These are phyloP conservation scores for Pelvicachromis taeniatus DNA, from an alignment of 2,113 vertebrate genomes.

Conservation along the genomic window DNA sequence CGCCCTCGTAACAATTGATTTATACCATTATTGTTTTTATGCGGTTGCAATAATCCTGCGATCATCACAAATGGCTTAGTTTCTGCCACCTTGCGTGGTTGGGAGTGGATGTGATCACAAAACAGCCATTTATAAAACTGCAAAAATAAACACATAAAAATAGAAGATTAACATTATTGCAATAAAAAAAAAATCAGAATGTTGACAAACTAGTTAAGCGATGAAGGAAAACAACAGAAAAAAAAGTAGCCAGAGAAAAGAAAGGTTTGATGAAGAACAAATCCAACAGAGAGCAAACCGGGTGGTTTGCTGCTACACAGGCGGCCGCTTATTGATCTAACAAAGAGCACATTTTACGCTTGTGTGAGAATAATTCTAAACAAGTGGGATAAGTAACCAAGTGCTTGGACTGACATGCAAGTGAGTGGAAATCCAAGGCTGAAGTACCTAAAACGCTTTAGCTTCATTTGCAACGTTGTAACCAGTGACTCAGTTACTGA, in stretches of 20 bases:
- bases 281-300: neutral
- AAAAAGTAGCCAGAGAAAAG: neutral
- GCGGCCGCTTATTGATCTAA: constrained; percentile 32
- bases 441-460: constrained; percentile 13
- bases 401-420: constrained; percentile 21
- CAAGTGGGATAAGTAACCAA: constrained; percentile 38
- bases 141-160: neutral
- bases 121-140: neutral
- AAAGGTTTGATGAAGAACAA: neutral
- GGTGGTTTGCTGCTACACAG: neutral
- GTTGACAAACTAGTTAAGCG: neutral
- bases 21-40: neutral
- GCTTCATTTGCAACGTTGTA: constrained; percentile 28
- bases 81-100: neutral
- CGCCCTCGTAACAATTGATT: no score
- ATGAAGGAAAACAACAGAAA: neutral
- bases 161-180: neutral
- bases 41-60: neutral
- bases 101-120: neutral
- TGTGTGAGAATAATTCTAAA: constrained; percentile 36
- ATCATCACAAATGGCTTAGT: neutral
- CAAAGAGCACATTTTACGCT: neutral
- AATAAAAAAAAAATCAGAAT: neutral
- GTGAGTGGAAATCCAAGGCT: constrained; percentile 29
- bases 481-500: neutral